Base-by-base conservation (phyloP, 2,113 vertebrate species). In the Speoplatyrhinus poulsoni region DNA sequence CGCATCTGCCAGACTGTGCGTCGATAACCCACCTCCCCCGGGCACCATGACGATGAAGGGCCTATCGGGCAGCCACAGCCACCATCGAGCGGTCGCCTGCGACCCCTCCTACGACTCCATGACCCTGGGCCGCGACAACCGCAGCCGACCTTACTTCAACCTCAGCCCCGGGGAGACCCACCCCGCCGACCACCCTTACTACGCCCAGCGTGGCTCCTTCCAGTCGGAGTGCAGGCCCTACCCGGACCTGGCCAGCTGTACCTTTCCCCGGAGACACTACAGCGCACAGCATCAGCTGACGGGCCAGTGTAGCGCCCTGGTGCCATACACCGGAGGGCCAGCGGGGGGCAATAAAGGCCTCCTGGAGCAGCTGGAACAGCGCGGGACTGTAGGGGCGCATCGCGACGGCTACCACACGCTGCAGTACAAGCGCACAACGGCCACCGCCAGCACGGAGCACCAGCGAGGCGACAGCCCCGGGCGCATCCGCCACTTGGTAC, bases 331-430 rank as follows among this genome's bases (percentile, higher is more conserved):
- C 0, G 36, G 70, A 0, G 85, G 89, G 46, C 83, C 75, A 5
- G 8, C 81, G 2, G 87, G 82, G 26, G 62, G 49, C 49, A 61
- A 10, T 52, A 87, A 89, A 65, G 85, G 76, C 88, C 91, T 96
- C 70, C 89, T 97, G 17, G 96, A 98, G 85, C 96, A 97, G 90
- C 96, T 97, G 74, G 96, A 99, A 72, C 94, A 94, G 75, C 96
- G 96, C 85, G 90, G 95, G 63, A 95, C 96, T 26, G 26, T 26
- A 26, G 26, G 26, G 0, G 91, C 95, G 75, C 95, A 94, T 65
- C 93, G 93, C 2, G 96, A 99, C 0, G 97, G 97, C 72, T 99
- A 98, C 91, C 97, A 96, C 91, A 99, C 97, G 0, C 93, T 99
- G 32, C 97, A 98, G 87, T 99, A 98, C 85, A 96, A 96, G 65